Evolutionary conservation across 2,888 invertebrate species (phyloP).

Genomic region (Stenodera caucasica): DNA sequence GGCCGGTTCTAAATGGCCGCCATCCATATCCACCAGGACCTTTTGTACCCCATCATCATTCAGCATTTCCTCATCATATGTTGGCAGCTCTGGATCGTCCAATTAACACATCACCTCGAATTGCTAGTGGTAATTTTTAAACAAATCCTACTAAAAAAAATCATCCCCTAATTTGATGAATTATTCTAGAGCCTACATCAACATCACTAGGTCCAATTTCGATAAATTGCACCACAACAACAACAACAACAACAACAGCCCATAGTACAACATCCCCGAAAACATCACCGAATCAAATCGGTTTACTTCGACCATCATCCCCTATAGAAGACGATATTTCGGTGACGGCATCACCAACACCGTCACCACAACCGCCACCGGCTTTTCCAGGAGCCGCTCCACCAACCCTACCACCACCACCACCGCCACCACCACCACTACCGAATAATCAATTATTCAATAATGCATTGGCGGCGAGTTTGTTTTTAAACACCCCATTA

Average conservation of each 20-base stretch:
- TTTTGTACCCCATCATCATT: conserved; percentile 61
- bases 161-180: conserved; percentile 4
- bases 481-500: conserved; percentile 74
- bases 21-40: conserved; percentile 60
- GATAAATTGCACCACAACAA: conserved; percentile 53
- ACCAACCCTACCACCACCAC: conserved; percentile 60
- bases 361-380: conserved; percentile 58
- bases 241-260: too few relatives aligned
- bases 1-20: conserved; percentile 55
- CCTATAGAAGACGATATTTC: conserved; percentile 64
- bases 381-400: conserved; percentile 46
- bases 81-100: conserved; percentile 60
- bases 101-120: conserved; percentile 58
- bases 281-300: conserved; percentile 59
- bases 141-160: neutral
- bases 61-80: conserved; percentile 56
- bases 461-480: conserved; percentile 67
- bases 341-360: conserved; percentile 66
- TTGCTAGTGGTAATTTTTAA: conserved; percentile 56
- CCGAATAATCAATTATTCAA: conserved; percentile 57
- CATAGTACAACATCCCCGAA: conserved; percentile 74
- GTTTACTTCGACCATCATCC: conserved; percentile 58
- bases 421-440: conserved; percentile 50
- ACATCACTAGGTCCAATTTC: conserved; percentile 54
- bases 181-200: conserved; percentile 51